Evolutionary conservation across 30 jellyfish, hydroid and myxozoan species (phyloP).

Genomic region (Mastigias papua): DNA sequence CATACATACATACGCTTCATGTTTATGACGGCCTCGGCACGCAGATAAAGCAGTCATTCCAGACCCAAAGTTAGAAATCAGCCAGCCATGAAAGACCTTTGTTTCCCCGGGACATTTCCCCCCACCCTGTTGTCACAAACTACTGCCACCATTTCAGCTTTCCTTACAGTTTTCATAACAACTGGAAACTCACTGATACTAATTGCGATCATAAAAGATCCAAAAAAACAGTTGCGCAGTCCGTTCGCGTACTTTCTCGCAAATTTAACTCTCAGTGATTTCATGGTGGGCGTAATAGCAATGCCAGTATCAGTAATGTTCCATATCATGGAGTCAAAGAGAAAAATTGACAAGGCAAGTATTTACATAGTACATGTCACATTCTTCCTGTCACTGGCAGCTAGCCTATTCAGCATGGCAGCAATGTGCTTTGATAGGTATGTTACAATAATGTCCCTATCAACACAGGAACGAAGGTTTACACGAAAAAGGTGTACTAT

Average conservation of each 20-base stretch:
- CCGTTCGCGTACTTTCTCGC: constrained; percentile 84
- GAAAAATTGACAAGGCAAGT: constrained; percentile 22
- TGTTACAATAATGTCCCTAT: constrained; percentile 68
- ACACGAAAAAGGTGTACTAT: constrained; percentile 55
- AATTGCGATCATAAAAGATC: constrained; percentile 81
- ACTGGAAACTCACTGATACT: constrained; percentile 68
- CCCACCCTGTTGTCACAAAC: constrained; percentile 74
- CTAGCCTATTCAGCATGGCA: constrained; percentile 81
- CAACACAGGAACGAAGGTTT: constrained; percentile 39
- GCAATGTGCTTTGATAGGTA: constrained; percentile 92
- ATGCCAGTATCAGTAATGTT: constrained; percentile 82
- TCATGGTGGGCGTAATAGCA: constrained; percentile 77
- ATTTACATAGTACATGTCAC: constrained; percentile 63
- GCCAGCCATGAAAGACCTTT: constrained; percentile 28
- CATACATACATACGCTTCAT: background rate
- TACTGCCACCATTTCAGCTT: constrained; percentile 70
- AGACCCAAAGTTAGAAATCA: background rate
- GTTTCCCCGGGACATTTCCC: constrained; percentile 76
- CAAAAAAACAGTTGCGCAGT: constrained; percentile 77
- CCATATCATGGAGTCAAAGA: constrained; percentile 77
- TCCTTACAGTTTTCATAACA: constrained; percentile 71
- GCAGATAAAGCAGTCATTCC: background rate
- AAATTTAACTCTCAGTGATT: constrained; percentile 80
- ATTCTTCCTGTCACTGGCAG: constrained; percentile 73
- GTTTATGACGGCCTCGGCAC: background rate